These are phyloP conservation scores for Cosmia trapezina DNA, from an alignment of 2,888 invertebrate genomes.

Conservation along the genomic window DNA sequence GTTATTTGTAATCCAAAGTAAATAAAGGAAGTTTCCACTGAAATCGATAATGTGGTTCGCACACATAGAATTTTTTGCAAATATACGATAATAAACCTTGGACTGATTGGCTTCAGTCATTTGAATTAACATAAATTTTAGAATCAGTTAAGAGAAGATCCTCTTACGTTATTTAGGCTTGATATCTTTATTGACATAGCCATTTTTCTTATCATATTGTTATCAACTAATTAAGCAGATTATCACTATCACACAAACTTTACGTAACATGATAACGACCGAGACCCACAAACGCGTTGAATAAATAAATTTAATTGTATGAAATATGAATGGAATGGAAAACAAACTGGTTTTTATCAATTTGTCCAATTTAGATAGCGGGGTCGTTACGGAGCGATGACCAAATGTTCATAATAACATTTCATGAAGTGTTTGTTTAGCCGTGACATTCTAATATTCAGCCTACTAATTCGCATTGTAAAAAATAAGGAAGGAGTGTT, in stretches of 20 bases:
- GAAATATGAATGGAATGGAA: constrained; percentile 66
- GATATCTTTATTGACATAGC: not conserved
- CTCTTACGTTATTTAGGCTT: not conserved
- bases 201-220: constrained; percentile 4
- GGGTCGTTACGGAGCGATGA: constrained; percentile 46
- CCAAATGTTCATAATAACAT: constrained; percentile 49
- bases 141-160: not conserved
- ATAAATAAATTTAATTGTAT: constrained; percentile 57
- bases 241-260: constrained; percentile 43
- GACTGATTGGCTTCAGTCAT: constrained; percentile 16
- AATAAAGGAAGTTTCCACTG: constrained; percentile 49
- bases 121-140: constrained; percentile 8
- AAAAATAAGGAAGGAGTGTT: not conserved
- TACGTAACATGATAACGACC: constrained; percentile 71
- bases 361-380: constrained; percentile 67
- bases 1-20: constrained; percentile 42
- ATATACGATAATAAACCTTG: constrained; percentile 31
- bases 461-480: constrained; percentile 32
- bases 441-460: constrained; percentile 34
- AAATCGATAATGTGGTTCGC: constrained; percentile 15
- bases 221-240: constrained; percentile 44
- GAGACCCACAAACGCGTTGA: constrained; percentile 69
- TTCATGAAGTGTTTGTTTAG: constrained; percentile 33
- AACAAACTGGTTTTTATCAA: constrained; percentile 71
- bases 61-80: constrained; percentile 22